Evolutionary conservation across 1,140 invertebrate species (phyloP).

Genomic region (Drosophila pruinosa): DNA sequence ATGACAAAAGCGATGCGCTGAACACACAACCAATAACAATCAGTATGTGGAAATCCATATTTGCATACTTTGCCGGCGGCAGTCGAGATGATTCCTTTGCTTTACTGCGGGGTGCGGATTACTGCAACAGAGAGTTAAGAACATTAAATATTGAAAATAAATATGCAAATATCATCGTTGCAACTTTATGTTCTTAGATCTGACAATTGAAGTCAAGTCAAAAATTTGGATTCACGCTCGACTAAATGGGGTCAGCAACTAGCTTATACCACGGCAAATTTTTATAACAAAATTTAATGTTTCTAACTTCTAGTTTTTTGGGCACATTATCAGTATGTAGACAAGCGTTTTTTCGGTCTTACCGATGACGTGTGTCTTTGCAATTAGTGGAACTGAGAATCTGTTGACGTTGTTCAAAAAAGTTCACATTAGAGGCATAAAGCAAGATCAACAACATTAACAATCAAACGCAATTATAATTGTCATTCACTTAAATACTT

Average conservation of each 20-base stretch:
- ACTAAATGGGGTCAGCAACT: too few species aligned
- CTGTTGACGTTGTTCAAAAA: slow-evolving; percentile 12
- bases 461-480: slow-evolving; percentile 44
- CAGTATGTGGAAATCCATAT: slow-evolving; percentile 82
- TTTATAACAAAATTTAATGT: not conserved
- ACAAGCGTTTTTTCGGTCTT: slow-evolving; percentile 4
- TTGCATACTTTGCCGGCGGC: slow-evolving; percentile 73
- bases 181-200: not conserved
- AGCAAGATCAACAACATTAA: slow-evolving; percentile 47
- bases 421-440: slow-evolving; percentile 19
- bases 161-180: not conserved
- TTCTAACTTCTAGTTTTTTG: not conserved
- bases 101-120: slow-evolving; percentile 3
- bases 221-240: not conserved
- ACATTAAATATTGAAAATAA: not conserved
- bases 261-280: not conserved
- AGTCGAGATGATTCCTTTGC: slow-evolving; percentile 6
- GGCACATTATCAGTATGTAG: slow-evolving; percentile 1
- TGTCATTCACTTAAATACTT: slow-evolving; percentile 19
- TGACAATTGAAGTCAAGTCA: not conserved
- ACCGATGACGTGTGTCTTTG: slow-evolving; percentile 56
- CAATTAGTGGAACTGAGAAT: slow-evolving; percentile 30
- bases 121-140: slow-evolving; percentile 25
- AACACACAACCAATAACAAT: slow-evolving; percentile 80
- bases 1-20: slow-evolving; percentile 75